Conservation (phyloP, 2,797 vertebrate species). For the Chaunax sp. region DNA sequence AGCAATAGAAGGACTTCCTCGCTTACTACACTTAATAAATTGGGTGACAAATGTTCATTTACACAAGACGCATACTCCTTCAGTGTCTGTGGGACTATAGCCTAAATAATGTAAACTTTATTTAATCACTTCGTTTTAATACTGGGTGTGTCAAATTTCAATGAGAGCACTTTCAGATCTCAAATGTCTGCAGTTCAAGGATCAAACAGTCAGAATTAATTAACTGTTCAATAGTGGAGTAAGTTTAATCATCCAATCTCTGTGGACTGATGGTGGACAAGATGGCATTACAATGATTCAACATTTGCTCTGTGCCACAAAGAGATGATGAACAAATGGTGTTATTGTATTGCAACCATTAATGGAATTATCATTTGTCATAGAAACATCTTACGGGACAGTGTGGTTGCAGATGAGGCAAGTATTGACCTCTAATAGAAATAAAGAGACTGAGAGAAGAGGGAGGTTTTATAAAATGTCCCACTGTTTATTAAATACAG, state of each 20-base stretch:
- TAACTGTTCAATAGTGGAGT: constrained; percentile 42
- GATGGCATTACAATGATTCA: constrained; percentile 31
- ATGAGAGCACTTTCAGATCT: constrained; percentile 19
- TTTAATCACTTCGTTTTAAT: constrained; percentile 17
- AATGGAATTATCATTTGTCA: constrained; percentile 41
- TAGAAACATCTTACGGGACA: constrained; percentile 23
- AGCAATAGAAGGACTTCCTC: background rate
- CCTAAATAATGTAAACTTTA: background rate
- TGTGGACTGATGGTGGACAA: constrained; percentile 27
- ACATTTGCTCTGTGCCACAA: constrained; percentile 10
- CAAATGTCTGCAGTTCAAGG: constrained; percentile 25
- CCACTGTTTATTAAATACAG: background rate
- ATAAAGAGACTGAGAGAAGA: constrained; percentile 7
- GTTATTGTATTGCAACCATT: constrained; percentile 46
- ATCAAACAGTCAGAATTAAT: constrained; percentile 57
- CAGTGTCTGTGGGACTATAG: background rate
- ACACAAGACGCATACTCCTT: background rate
- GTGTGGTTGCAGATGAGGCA: constrained; percentile 5
- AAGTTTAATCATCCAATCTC: constrained; percentile 49
- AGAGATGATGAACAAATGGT: constrained; percentile 36
- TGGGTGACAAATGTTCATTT: background rate
- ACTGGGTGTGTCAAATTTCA: constrained; percentile 37
- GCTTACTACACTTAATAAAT: background rate
- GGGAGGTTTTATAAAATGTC: background rate
- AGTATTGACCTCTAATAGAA: constrained; percentile 4